Evolutionary conservation across 2,797 vertebrate species (phyloP), one percentile per base, ranked within the genome.

Genomic region (Pagetopsis macropterus): DNA sequence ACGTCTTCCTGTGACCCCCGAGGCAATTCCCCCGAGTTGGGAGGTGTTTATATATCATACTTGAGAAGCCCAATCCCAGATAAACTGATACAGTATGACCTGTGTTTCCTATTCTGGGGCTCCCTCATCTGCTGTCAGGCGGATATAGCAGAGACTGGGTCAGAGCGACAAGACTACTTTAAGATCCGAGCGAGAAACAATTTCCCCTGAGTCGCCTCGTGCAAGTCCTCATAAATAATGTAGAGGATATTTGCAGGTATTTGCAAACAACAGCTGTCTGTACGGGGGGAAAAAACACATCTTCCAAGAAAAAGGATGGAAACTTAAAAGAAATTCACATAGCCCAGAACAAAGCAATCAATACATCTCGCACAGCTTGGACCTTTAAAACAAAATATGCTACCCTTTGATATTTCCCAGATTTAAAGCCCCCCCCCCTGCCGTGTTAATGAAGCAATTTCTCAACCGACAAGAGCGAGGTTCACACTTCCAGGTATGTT

Each of bases 151-250:
- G 31, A 78, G 79, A 82, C 60, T 44, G 70, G 83, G 86, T 88
- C 84, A 91, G 17, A 12, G 76, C 78, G 67, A 81, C 62, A 11
- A 16, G 70, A 54, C 68, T 41, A 49, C 78, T 72, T 81, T 21
- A 23, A 83, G 65, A 77, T 70, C 31, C 13, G 3, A 55, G 72
- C 72, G 17, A 12, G 63, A 14, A 52, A 48, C 15, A 0, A 65
- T 41, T 51, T 54, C 81, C 74, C 77, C 16, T 1, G 55, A 78
- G 84, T 84, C 72, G 58, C 68, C 61, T 43, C 41, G 15, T 48
- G 79, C 78, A 70, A 68, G 69, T 66, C 51, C 3, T 45, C 70
- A 80, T 91, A 78, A 87, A 93, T 91, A 89, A 90, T 79, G 78
- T 50, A 88, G 75, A 70, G 55, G 54, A 73, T 86, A 79, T 76